Conservation (phyloP, 2,888 invertebrate species). For the Andrena minutula region DNA sequence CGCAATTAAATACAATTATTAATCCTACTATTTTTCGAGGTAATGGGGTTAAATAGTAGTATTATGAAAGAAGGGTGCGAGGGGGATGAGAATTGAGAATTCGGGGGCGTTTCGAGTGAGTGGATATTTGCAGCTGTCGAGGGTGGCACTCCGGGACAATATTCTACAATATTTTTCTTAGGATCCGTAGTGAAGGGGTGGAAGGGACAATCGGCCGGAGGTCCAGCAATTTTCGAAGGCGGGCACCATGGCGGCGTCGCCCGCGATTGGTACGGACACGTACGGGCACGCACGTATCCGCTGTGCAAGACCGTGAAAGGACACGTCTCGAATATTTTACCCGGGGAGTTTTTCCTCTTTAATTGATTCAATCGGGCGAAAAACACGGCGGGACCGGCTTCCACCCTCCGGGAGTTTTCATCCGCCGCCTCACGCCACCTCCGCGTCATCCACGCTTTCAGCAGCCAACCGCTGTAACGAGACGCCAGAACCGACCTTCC, state of each 20-base stretch:
- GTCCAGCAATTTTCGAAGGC: conserved; percentile 59
- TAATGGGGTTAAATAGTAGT: background rate
- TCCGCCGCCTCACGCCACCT: conserved; percentile 55
- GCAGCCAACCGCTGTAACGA: conserved; percentile 83
- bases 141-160: background rate
- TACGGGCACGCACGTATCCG: conserved; percentile 60
- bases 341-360: conserved; percentile 82
- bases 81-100: background rate
- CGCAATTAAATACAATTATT: no score
- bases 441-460: conserved; percentile 72
- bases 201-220: conserved; percentile 10
- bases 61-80: background rate
- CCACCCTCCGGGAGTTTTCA: conserved; percentile 72
- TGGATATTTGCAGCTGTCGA: no score
- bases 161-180: conserved; percentile 5
- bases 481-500: conserved; percentile 82
- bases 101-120: background rate
- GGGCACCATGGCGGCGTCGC: conserved; percentile 56
- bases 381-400: conserved; percentile 81
- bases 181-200: background rate
- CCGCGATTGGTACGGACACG: conserved; percentile 60
- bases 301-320: conserved; percentile 63
- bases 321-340: conserved; percentile 80
- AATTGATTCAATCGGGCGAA: conserved; percentile 85
- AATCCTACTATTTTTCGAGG: no score